Evolutionary conservation across 1,140 invertebrate species (phyloP).

Genomic region (Cherax destructor): DNA sequence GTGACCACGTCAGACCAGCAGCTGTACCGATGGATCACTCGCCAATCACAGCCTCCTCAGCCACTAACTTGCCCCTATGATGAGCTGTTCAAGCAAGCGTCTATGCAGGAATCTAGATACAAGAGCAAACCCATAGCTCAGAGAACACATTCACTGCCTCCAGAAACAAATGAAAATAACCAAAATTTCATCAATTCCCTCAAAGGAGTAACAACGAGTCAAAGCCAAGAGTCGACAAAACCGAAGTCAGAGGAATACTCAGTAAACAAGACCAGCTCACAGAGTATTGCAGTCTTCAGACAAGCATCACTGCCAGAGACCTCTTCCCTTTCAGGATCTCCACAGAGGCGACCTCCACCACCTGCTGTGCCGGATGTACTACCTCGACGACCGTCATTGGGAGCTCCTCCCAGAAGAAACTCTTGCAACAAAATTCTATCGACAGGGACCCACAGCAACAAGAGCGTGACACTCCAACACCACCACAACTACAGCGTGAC

Average conservation of each 20-base stretch:
- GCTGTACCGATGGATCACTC: constrained; percentile 41
- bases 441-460: neutral
- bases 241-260: neutral
- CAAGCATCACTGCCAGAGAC: neutral
- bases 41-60: constrained; percentile 14
- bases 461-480: neutral
- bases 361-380: neutral
- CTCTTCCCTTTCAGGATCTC: neutral
- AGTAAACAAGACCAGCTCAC: neutral
- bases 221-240: neutral
- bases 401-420: neutral
- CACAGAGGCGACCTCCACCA: neutral
- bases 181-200: neutral
- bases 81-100: constrained; percentile 24
- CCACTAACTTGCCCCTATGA: constrained; percentile 43
- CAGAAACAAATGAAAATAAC: constrained; percentile 28
- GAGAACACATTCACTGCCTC: neutral
- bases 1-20: constrained; percentile 29
- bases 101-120: constrained; percentile 40
- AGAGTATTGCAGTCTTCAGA: neutral
- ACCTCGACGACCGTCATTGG: too few relatives aligned
- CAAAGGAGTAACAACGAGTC: neutral
- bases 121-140: neutral
- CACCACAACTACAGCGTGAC: too few relatives aligned
- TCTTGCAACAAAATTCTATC: neutral